A percentile compares a stretch with the other conserved stretches of the same genome.
Conservation (phyloP, 2,797 vertebrate species). For the Balearica regulorum region DNA sequence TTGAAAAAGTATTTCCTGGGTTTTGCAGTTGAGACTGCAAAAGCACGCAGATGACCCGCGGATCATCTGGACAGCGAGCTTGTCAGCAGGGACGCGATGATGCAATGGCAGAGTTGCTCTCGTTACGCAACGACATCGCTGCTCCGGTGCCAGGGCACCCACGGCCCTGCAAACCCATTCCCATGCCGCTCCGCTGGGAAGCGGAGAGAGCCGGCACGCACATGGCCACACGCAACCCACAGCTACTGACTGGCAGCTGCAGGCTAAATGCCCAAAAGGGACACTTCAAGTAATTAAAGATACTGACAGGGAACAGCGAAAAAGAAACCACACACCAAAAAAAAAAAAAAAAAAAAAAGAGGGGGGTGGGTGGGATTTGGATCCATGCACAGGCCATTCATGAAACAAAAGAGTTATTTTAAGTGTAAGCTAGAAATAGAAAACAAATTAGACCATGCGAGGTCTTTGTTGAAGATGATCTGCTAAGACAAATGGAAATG, state of each 20-base stretch:
- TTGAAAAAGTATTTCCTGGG: neutral
- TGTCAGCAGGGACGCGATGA: neutral
- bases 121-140: neutral
- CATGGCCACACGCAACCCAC: neutral
- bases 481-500: slow-evolving; percentile 49
- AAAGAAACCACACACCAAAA: neutral
- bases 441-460: slow-evolving; percentile 39
- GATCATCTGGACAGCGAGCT: neutral
- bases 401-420: slow-evolving; percentile 59
- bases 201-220: rapidly evolving
- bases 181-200: neutral
- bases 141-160: neutral
- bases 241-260: neutral
- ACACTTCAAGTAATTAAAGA: neutral
- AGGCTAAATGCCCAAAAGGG: neutral
- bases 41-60: rapidly evolving
- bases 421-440: slow-evolving; percentile 50
- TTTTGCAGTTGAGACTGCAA: neutral
- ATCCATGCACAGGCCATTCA: slow-evolving; percentile 24
- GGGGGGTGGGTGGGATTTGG: neutral
- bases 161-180: neutral
- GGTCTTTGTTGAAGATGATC: slow-evolving; percentile 51
- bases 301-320: neutral
- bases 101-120: neutral
- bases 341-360: neutral